Evolutionary conservation across 1,140 invertebrate genomes (phyloP).

Genomic region (Drosophila tropicalis): DNA sequence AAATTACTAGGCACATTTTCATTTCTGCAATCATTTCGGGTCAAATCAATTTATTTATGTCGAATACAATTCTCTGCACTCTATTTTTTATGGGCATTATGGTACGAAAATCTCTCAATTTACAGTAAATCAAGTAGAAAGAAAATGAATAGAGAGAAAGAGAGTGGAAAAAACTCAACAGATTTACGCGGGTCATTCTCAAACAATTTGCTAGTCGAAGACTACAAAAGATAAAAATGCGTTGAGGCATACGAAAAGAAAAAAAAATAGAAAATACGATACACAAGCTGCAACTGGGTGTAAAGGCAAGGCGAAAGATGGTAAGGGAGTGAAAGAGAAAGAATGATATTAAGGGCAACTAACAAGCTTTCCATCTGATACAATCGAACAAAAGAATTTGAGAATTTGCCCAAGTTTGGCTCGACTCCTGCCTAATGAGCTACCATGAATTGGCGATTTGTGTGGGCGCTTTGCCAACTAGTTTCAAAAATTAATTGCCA

Average conservation of each 20-base stretch:
- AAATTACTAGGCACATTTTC: constrained; percentile 36
- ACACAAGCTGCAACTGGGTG: constrained; percentile 32
- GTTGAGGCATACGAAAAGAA: constrained; percentile 58
- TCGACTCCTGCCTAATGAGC: constrained; percentile 65
- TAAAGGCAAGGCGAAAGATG: constrained; percentile 23
- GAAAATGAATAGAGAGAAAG: background rate
- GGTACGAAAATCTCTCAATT: constrained; percentile 51
- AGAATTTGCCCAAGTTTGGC: constrained; percentile 32
- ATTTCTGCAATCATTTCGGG: constrained; percentile 21
- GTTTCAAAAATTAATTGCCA: constrained; percentile 74
- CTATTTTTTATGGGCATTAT: constrained; percentile 36
- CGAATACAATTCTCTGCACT: constrained; percentile 36
- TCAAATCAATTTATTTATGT: constrained; percentile 55
- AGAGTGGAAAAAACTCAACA: constrained; percentile 8
- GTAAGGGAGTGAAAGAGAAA: background rate
- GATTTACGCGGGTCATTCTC: constrained; percentile 78
- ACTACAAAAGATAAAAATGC: constrained; percentile 71
- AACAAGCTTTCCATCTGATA: constrained; percentile 30
- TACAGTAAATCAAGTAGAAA: constrained; percentile 71
- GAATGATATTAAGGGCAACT: background rate
- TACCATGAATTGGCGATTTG: constrained; percentile 66
- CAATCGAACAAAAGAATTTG: constrained; percentile 46
- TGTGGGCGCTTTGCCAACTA: constrained; percentile 37
- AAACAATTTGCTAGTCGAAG: constrained; percentile 68
- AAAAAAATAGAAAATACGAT: constrained; percentile 23